phyloP scores from a whole-genome alignment of 2,797 vertebrate genomes.

The Trichosurus vulpecula region DNA sequence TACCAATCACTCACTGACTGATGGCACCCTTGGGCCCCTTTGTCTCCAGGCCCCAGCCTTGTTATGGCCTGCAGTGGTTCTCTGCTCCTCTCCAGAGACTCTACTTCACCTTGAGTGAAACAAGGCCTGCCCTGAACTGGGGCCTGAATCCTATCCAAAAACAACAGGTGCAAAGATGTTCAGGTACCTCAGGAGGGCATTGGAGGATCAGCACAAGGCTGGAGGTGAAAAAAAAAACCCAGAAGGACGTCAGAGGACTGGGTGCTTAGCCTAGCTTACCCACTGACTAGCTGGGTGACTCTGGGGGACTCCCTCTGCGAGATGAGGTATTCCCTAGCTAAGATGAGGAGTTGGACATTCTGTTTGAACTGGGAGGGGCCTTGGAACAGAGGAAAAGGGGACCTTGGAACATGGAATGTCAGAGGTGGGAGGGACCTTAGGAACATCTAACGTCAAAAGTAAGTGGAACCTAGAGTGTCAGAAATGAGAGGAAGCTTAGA shows the following conservation, averaged over 20 bases:
- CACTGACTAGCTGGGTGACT: background rate
- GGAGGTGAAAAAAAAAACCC: too few species aligned
- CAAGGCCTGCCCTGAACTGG: background rate
- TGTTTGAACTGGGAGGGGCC: background rate
- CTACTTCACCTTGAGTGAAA: rapidly evolving
- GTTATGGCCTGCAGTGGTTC: rapidly evolving
- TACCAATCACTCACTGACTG: background rate
- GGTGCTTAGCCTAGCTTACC: background rate
- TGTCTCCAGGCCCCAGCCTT: background rate
- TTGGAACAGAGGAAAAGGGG: too few species aligned
- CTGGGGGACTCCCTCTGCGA: background rate
- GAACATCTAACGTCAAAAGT: background rate
- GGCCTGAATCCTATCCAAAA: background rate
- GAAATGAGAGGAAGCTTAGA: too few species aligned
- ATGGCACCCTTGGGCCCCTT: background rate
- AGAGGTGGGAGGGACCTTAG: background rate
- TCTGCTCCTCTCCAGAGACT: background rate
- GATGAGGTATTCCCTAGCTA: background rate
- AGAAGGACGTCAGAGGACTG: too few species aligned
- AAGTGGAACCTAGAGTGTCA: background rate
- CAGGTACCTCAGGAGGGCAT: background rate
- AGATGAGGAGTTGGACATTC: background rate
- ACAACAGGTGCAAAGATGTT: background rate
- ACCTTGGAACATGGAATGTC: background rate
- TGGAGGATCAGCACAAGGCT: background rate